A percentile compares a stretch with the other conserved stretches of the same genome.
These are phyloP conservation scores for Apogon hyalosoma DNA, from an alignment of 2,797 vertebrate genomes.

Conservation along the genomic window DNA sequence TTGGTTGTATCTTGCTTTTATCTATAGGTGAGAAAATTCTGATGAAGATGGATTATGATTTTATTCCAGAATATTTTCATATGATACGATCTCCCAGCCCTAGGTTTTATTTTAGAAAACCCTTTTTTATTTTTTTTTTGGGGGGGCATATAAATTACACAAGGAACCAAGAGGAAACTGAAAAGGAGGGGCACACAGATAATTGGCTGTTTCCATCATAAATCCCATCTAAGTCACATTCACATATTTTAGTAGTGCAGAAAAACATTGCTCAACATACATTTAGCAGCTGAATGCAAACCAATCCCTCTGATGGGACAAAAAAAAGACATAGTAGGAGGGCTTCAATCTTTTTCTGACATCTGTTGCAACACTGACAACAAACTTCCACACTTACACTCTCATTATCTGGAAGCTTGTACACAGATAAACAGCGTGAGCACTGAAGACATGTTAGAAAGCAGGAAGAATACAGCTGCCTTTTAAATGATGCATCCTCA, in stretches of 20 bases:
- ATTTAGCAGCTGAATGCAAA: constrained; percentile 15
- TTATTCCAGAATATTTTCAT: too few species aligned
- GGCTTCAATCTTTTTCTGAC: background rate
- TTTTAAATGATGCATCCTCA: background rate
- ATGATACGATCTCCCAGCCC: too few species aligned
- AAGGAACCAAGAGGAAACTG: too few species aligned
- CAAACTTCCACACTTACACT: background rate
- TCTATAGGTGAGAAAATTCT: too few species aligned
- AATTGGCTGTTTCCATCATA: too few species aligned
- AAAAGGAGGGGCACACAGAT: too few species aligned
- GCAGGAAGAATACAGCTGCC: background rate
- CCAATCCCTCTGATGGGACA: constrained; percentile 1
- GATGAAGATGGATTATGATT: too few species aligned
- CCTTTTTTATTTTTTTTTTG: too few species aligned
- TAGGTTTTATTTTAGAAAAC: too few species aligned
- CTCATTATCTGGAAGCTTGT: background rate
- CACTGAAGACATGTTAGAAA: background rate
- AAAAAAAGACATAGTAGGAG: background rate
- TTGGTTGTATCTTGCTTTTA: too few species aligned
- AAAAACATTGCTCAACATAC: constrained; percentile 28
- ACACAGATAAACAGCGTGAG: background rate
- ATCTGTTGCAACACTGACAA: constrained; percentile 5
- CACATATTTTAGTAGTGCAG: constrained; percentile 2
- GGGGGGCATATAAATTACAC: too few species aligned
- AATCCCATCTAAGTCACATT: too few species aligned